Evolutionary conservation across 2,888 invertebrate genomes (phyloP), one percentile per base, ranked within the genome.

Genomic region (Noctua janthe): DNA sequence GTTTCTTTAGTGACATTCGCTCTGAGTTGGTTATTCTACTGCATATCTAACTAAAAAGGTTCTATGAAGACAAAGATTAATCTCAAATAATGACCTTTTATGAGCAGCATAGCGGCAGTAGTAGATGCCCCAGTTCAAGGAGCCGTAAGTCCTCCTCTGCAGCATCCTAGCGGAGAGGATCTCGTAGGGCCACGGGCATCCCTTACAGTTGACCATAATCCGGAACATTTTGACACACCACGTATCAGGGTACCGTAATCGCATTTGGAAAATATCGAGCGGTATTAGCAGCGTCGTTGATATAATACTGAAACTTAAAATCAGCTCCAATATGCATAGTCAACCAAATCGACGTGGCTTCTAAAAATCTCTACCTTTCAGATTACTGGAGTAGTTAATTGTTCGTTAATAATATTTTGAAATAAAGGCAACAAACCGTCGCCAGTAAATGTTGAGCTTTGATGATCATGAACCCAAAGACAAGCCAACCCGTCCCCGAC

Each of bases 241-340:
- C 4, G 88, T 86, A 86, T 91, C 92, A 64, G 83, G 71, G 82
- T 87, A 70, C 84, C 89, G 59, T 78, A 86, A 23, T 70, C 75
- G 73, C 88, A 90, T 29, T 88, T 88, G 69, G 70, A 82, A 56
- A 74, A 83, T 78, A 83, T 91, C 64, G 66, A 82, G 67, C 64
- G 82, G 88, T 4, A 86, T 43, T 0, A 88, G 86, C 1, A 75
- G 66, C 49, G 88, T 59, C 20, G 85, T 88, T 64, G 76, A 49
- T 64, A 87, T 84, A 35, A 87, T 84, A 75, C 87, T 87, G 87
- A 64, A 87, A 87, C 20, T 73, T 85, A 72, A 54, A 59, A 43
- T 1, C 13, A 67, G 13, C 5, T 73, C 73, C 13, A 43, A 71
- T 71, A 71, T 35, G 39, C n/a, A 23, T 67, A 43, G 43, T 39